Conservation (phyloP, 2,888 invertebrate genomes). For the Pseudoips prasinana region DNA sequence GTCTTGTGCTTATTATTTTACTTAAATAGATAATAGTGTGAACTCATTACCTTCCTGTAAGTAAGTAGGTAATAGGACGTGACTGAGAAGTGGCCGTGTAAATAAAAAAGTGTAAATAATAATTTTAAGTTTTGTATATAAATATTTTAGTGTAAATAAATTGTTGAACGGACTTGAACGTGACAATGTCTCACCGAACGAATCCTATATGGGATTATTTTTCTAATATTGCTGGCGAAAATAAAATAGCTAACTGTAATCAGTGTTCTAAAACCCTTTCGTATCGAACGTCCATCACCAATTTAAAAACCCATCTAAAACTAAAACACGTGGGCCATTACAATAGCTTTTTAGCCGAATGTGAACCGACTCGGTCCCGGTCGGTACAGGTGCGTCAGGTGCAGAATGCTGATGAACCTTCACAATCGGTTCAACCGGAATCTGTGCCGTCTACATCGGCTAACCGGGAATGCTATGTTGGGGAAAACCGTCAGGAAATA, state of each 20-base stretch:
- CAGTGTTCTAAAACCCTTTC: background rate
- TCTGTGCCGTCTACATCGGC: background rate
- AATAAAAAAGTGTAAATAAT: background rate
- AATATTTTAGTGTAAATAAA: background rate
- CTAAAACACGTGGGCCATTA: background rate
- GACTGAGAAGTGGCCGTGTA: too few species aligned
- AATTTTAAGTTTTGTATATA: background rate
- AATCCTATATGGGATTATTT: slow-evolving; percentile 1
- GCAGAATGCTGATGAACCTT: background rate
- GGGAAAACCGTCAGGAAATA: background rate
- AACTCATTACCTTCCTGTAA: too few species aligned
- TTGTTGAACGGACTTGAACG: background rate
- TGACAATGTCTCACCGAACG: background rate
- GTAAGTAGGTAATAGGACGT: too few species aligned
- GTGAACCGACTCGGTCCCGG: background rate
- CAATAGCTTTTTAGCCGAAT: background rate
- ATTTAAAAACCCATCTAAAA: slow-evolving; percentile 1
- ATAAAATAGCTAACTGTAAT: background rate
- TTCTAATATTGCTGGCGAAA: background rate
- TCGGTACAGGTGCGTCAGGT: background rate
- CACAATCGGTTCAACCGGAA: background rate
- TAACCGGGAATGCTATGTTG: background rate
- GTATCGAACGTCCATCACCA: background rate
- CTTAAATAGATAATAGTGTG: too few species aligned
- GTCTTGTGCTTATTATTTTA: too few species aligned